These are phyloP conservation scores for Diarsia dahlii DNA, from an alignment of 2,888 invertebrate genomes.

Conservation along the genomic window DNA sequence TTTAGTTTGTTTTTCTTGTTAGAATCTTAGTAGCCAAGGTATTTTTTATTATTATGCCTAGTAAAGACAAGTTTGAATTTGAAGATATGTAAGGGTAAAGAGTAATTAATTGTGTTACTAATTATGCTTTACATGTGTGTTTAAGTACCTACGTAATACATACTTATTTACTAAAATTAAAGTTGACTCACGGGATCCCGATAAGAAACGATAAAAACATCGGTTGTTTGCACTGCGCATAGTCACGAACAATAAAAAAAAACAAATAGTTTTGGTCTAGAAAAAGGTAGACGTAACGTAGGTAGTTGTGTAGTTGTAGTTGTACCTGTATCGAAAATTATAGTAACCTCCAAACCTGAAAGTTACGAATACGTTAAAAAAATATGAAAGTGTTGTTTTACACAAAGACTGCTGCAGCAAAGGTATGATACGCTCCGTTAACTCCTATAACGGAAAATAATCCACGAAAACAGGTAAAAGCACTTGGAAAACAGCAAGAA, in stretches of 20 bases:
- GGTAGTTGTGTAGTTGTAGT: not conserved
- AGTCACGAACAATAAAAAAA: conserved; percentile 18
- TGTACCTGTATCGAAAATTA: conserved; percentile 14
- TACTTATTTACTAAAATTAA: conserved; percentile 19
- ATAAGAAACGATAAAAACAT: conserved; percentile 51
- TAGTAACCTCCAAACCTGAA: conserved; percentile 55
- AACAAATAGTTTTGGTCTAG: not conserved
- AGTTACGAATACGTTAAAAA: conserved; percentile 43
- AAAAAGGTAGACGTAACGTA: not conserved
- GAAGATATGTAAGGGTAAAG: not conserved
- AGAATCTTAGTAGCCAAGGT: conserved; percentile 7
- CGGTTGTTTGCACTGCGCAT: conserved; percentile 21
- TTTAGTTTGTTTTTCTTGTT: not conserved
- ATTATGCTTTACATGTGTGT: not conserved
- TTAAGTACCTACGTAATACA: not conserved
- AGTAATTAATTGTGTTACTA: not conserved
- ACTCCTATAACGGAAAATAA: conserved; percentile 79
- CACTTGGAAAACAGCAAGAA: conserved; percentile 76
- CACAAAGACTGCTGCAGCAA: conserved; percentile 77
- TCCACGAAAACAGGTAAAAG: conserved; percentile 80
- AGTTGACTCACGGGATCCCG: conserved; percentile 42
- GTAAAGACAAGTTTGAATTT: not conserved
- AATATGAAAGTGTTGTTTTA: conserved; percentile 61
- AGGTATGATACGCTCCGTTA: conserved; percentile 78
- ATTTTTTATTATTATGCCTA: conserved; percentile 9